Evolutionary conservation across 2,113 vertebrate species (phyloP).

Genomic region (Varanus komodoensis): DNA sequence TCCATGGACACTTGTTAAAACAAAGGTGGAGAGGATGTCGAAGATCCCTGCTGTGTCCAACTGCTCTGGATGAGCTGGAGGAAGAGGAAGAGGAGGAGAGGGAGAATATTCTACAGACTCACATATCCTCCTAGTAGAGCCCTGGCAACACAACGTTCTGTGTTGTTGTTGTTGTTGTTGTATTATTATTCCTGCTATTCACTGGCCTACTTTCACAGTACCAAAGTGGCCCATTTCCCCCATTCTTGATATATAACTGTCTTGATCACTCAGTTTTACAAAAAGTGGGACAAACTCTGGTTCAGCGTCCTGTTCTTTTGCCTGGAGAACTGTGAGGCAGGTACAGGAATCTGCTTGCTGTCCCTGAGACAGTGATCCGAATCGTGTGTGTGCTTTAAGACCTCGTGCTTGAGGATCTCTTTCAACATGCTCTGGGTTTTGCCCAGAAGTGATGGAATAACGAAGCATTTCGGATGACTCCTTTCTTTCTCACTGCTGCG

Average conservation of each 20-base stretch:
- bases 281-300: conserved; percentile 3
- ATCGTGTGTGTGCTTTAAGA: neutral
- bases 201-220: conserved; percentile 2
- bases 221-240: neutral
- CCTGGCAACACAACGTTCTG: neutral
- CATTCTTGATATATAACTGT: neutral
- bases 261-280: neutral
- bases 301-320: neutral
- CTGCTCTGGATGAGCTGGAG: neutral
- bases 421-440: neutral
- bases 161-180: neutral
- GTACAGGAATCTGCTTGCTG: neutral
- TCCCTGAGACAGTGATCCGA: neutral
- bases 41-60: no score
- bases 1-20: no score
- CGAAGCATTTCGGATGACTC: neutral
- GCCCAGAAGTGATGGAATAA: neutral
- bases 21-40: no score
- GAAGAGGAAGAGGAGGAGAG: neutral
- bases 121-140: conserved; percentile 18
- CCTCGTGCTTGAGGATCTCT: neutral
- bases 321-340: neutral
- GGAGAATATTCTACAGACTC: neutral
- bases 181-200: neutral
- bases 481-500: conserved; percentile 6